Evolutionary conservation across 2,113 vertebrate species (phyloP).

Genomic region (Embiotoca jacksoni): DNA sequence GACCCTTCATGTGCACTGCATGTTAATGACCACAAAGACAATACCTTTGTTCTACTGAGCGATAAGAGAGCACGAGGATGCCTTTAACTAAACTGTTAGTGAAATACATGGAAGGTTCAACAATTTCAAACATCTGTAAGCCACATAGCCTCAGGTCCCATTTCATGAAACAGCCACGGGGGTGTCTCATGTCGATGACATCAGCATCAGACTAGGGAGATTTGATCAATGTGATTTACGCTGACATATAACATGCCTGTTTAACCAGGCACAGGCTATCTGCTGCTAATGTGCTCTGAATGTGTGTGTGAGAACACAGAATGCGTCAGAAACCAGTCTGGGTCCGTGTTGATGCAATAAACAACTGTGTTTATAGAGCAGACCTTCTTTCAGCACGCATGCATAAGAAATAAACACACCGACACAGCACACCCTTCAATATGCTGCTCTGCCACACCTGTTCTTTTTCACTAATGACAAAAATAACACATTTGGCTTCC

Average conservation of each 20-base stretch:
- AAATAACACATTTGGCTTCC: background rate
- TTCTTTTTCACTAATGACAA: background rate
- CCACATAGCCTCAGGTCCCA: background rate
- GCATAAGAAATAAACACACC: conserved; percentile 24
- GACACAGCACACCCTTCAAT: background rate
- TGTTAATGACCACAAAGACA: no score
- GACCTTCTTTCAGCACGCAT: conserved; percentile 30
- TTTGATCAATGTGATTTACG: conserved; percentile 41
- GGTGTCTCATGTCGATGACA: conserved; percentile 33
- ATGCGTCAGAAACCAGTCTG: conserved; percentile 44
- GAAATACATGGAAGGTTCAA: background rate
- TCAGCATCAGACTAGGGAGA: conserved; percentile 37
- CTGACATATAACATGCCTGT: conserved; percentile 45
- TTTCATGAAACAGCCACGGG: conserved; percentile 35
- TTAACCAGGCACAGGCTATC: conserved; percentile 41
- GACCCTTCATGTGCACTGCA: no score
- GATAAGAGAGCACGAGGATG: background rate
- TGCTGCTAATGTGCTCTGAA: conserved; percentile 6
- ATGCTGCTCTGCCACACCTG: background rate
- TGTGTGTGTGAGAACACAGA: conserved; percentile 9
- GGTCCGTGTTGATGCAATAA: conserved; percentile 72
- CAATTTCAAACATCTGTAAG: conserved; percentile 19
- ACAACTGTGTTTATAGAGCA: conserved; percentile 62
- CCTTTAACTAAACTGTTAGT: background rate
- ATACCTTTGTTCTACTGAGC: no score